Evolutionary conservation across 2,888 invertebrate genomes (phyloP), one percentile per base, ranked within the genome.

Genomic region (Torymus aiolomorphi): DNA sequence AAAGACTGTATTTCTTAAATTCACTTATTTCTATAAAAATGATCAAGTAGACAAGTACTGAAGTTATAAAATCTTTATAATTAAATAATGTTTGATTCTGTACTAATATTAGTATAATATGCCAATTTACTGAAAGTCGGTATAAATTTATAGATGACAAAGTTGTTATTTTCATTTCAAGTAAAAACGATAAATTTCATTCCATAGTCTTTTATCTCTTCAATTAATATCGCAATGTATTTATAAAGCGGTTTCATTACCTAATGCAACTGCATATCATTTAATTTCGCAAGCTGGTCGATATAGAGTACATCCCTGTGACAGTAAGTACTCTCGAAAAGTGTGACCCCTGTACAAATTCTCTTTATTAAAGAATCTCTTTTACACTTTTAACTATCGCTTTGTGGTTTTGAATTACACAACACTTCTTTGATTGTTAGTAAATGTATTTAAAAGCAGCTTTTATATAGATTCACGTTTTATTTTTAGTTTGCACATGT

Each of bases 221-320:
- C 42, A 52, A 80, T 61, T 56, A 57, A 80, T 67, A 75, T 75
- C 77, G 71, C 71, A 56, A 67, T 71, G 72, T 80, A 78, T 69
- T 80, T n/a, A 42, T 42, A 8, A 56, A 82, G 20, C 80, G 66
- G 74, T 83, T 84, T 71, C 75, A 74, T 84, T 80, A 83, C 86
- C 82, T 87, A 88, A 87, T 87, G 86, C 86, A 83, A 84, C 85
- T 87, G 85, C 83, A 71, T 88, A 87, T 87, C 85, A 87, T 88
- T 90, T 90, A 87, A 82, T 84, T 85, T 91, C 91, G 89, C 93
- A 93, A 94, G 94, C 94, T 93, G 92, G 92, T 93, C 91, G 93
- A 93, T 92, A 93, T 94, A 92, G 93, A 93, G 90, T 93, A 93
- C 88, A 88, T 91, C 85, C 89, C 89, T 85, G 89, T 89, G 87